Base-by-base conservation (phyloP, 2,797 vertebrate genomes). In the Sebastes glaucus region DNA sequence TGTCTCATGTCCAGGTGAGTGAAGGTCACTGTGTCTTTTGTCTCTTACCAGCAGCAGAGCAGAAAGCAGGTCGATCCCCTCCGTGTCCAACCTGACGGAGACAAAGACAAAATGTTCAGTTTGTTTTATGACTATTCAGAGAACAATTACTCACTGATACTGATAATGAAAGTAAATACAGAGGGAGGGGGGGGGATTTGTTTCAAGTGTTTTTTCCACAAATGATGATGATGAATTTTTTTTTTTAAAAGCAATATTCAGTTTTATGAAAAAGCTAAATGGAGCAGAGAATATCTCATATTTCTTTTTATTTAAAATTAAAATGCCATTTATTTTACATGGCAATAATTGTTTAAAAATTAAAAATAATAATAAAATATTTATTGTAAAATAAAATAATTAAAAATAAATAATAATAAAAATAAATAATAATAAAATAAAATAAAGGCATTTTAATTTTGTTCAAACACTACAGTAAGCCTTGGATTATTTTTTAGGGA, bases 61-160 rank as follows among this genome's bases (percentile, higher is more conserved):
- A 60, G 90, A 89, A 74, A 99, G 94, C 76, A 99, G 90, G 76
- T 97, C 96, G 1, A 98, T 97, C 72, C 98, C 98, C 32, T 99
- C 98, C 0, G 96, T 93, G 91, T 99, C 98, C 94, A 99, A 89
- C 91, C 98, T 99, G 78, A 67, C 1, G 82, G 38, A 92, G 65
- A 89, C 32, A 89, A 62, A 75, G 49, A 20, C 11, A 32, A n/a
- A 23, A 27, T 14, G 4, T 1, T 46, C 2, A 61, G 35, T 23
- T 52, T 71, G 25, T 63, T 27, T 18, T 33, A 2, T 35, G 7
- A 57, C 2, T 62, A 1, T 42, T 66, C 2, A 10, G 38, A 20
- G 22, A 57, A 65, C 9, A 35, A 52, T 28, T 10, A 38, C 13
- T 5, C 4, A 0, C 33, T 11, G 18, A 18, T 38, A 8, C 1